Evolutionary conservation across 1,140 invertebrate genomes (phyloP).

Genomic region (Chrysoperla carnea): DNA sequence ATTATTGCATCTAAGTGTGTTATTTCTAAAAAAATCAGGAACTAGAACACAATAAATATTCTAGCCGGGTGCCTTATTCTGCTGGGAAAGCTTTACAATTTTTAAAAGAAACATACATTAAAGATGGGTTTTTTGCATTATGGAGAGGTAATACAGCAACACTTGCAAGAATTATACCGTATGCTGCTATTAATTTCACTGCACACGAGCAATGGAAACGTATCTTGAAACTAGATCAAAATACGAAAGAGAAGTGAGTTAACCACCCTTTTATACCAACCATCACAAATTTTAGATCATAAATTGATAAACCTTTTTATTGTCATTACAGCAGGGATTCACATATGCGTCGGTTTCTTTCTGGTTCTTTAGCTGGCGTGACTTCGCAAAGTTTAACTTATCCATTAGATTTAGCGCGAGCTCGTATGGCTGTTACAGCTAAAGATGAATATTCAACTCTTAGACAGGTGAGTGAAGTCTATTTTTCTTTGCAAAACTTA

Average conservation of each 20-base stretch:
- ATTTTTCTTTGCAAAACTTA: too few species aligned
- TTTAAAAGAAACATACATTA: slow-evolving; percentile 45
- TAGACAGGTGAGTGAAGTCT: slow-evolving; percentile 17
- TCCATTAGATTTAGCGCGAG: slow-evolving; percentile 88
- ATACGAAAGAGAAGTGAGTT: background rate
- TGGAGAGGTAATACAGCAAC: slow-evolving; percentile 98
- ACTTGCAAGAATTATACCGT: slow-evolving; percentile 90
- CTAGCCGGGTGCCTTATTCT: slow-evolving; percentile 40
- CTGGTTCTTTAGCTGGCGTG: slow-evolving; percentile 84
- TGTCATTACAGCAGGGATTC: background rate
- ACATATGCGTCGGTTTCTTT: slow-evolving; percentile 44
- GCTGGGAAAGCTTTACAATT: slow-evolving; percentile 61
- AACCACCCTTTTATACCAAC: too few species aligned
- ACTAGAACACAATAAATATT: too few species aligned
- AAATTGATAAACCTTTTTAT: background rate
- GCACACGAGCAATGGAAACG: slow-evolving; percentile 93
- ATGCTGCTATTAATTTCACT: slow-evolving; percentile 93
- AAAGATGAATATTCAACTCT: slow-evolving; percentile 48
- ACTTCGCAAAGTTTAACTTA: slow-evolving; percentile 90
- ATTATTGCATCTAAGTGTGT: too few species aligned
- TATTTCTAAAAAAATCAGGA: too few species aligned
- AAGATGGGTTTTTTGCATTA: slow-evolving; percentile 63
- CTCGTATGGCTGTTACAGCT: slow-evolving; percentile 91
- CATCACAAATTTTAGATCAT: background rate
- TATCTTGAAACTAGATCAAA: slow-evolving; percentile 31